Conservation (phyloP, 2,888 invertebrate genomes). For the Thymelicus acteon region DNA sequence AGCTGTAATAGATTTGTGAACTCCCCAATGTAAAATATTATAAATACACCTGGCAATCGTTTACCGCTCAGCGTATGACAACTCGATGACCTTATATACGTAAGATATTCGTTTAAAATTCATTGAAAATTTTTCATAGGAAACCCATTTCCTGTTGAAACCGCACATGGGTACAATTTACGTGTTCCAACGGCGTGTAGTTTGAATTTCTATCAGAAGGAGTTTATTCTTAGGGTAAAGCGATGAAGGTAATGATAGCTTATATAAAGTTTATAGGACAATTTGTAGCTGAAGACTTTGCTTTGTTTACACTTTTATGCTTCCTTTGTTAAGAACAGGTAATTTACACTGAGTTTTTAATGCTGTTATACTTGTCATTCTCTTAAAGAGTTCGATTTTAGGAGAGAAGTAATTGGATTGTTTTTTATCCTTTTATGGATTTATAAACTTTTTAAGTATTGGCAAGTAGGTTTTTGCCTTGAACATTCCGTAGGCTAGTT, state of each 20-base stretch:
- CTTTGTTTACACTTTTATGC: slow-evolving; percentile 64
- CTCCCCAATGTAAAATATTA: no score
- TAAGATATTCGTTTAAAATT: slow-evolving; percentile 41
- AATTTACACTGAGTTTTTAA: not conserved
- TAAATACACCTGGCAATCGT: not conserved
- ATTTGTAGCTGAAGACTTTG: slow-evolving; percentile 49
- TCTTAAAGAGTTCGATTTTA: not conserved
- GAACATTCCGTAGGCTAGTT: no score
- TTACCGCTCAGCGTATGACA: not conserved
- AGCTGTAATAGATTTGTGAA: no score
- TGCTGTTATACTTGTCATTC: not conserved
- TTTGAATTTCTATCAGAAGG: slow-evolving; percentile 51
- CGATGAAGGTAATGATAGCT: slow-evolving; percentile 57
- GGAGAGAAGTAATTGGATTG: not conserved
- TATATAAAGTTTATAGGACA: slow-evolving; percentile 39
- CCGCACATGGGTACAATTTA: slow-evolving; percentile 36
- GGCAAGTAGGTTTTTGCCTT: no score
- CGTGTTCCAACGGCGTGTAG: slow-evolving; percentile 37
- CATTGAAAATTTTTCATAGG: slow-evolving; percentile 41
- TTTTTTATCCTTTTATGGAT: no score
- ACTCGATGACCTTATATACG: slow-evolving; percentile 19
- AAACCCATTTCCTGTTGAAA: slow-evolving; percentile 33
- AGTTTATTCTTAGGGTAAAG: slow-evolving; percentile 51
- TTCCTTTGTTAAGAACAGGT: slow-evolving; percentile 2
- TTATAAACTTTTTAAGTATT: no score